Evolutionary conservation across 64 coral and sea anemone genomes (phyloP), one percentile per base, ranked within the genome.

Genomic region (Trachythela sp.): DNA sequence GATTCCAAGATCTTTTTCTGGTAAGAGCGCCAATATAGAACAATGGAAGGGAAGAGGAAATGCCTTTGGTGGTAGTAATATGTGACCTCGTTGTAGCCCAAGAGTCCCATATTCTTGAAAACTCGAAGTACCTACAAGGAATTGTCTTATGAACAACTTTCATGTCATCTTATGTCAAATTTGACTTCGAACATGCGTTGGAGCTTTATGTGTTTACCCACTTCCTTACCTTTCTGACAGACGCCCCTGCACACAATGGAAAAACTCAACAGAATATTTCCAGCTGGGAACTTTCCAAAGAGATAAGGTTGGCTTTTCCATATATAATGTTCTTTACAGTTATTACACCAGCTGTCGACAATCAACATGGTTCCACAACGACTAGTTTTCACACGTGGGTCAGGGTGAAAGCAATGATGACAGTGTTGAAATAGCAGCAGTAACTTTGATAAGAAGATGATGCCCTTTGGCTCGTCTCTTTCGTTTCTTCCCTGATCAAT

Each of bases 41-140:
- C 36, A 77, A 77, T 77, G 24, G 71, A 77, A 2, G 71, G 71
- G 17, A 77, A 77, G 71, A 77, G 71, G 29, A 77, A 77, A 34
- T 35, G 32, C 36, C 71, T 77, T 77, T 77, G 71, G 31, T 77
- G 71, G 71, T 77, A 77, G 71, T 36, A 77, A 77, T 77, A 77
- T 32, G 71, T 77, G 4, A 77, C 31, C 17, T 77, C 71, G 17
- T 77, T 29, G 26, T 77, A 77, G 13, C 71, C 29, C 17, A 77
- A 39, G 2, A 77, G 13, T 14, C 71, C 31, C 71, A 77, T 77
- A 39, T 77, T 29, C 30, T 35, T 35, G 32, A 77, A 77, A 4
- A 77, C 71, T 35, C 17, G 71, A 77, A 77, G 71, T 32, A 77
- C 71, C n/a, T n/a, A n/a, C n/a, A n/a, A n/a, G n/a, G n/a, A n/a